phyloP scores from a whole-genome alignment of 2,113 vertebrate species.

The Hemichromis elongatus region DNA sequence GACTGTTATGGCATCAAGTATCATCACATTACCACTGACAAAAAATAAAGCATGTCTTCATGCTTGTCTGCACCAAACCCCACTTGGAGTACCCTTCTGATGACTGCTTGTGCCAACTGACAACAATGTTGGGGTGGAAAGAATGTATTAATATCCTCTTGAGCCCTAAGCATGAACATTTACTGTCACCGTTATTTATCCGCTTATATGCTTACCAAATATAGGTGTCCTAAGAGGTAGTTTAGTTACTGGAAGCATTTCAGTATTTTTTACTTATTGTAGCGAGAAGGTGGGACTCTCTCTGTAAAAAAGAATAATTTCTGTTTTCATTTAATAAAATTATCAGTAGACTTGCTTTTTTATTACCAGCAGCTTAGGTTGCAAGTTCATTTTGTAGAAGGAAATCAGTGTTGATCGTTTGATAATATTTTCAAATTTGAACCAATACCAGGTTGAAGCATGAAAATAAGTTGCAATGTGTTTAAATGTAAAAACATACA shows the following conservation, averaged over 20 bases:
- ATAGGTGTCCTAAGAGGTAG: conserved; percentile 23
- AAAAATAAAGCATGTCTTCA: conserved; percentile 52
- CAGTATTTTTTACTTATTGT: background rate
- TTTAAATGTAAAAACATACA: background rate
- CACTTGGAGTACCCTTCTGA: conserved; percentile 31
- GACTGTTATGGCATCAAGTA: conserved; percentile 31
- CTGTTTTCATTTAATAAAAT: background rate
- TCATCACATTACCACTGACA: conserved; percentile 45
- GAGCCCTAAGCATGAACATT: conserved; percentile 34
- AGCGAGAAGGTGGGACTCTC: background rate
- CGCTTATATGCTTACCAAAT: conserved; percentile 20
- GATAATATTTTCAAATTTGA: background rate
- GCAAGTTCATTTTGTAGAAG: background rate
- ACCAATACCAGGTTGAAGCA: background rate
- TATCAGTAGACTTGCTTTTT: background rate
- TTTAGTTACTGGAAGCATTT: background rate
- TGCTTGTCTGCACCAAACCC: conserved; percentile 44
- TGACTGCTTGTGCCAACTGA: conserved; percentile 30
- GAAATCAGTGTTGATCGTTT: background rate
- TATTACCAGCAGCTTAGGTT: background rate
- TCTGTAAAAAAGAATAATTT: background rate
- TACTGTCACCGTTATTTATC: conserved; percentile 42
- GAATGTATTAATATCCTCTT: conserved; percentile 47
- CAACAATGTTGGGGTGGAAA: conserved; percentile 27
- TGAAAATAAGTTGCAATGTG: background rate